phyloP scores from a whole-genome alignment of 2,888 invertebrate species.

The Osmoderma eremita region DNA sequence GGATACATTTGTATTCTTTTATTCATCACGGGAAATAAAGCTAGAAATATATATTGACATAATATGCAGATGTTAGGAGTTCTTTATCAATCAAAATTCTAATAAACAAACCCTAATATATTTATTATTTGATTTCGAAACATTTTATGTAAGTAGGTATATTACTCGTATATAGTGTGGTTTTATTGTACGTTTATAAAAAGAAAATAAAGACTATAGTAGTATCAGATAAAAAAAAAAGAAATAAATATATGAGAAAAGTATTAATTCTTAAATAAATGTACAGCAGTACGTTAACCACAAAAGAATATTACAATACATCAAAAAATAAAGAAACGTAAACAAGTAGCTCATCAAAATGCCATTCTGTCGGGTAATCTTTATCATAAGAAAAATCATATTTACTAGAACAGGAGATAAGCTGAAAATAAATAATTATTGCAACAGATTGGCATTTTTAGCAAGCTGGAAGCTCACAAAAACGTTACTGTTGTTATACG shows the following conservation, averaged over 20 bases:
- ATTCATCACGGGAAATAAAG: no score
- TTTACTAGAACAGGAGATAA: constrained; percentile 17
- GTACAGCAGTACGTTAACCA: constrained; percentile 45
- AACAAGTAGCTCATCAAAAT: constrained; percentile 39
- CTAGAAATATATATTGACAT: no score
- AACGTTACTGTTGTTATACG: constrained; percentile 66
- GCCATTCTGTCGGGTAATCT: constrained; percentile 35
- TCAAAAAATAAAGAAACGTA: constrained; percentile 41
- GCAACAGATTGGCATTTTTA: constrained; percentile 37
- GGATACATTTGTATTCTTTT: no score
- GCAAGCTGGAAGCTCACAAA: constrained; percentile 31
- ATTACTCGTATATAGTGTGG: background rate
- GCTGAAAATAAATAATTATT: constrained; percentile 30
- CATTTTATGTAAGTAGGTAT: no score
- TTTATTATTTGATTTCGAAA: no score
- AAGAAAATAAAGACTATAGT: no score
- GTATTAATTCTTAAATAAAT: constrained; percentile 44
- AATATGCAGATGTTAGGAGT: no score
- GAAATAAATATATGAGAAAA: constrained; percentile 43
- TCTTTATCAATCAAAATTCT: no score
- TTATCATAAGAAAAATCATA: constrained; percentile 27
- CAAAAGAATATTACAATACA: constrained; percentile 45
- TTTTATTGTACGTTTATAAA: background rate
- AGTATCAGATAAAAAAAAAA: constrained; percentile 10
- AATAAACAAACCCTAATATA: no score